phyloP scores from a whole-genome alignment of 2,113 vertebrate genomes.

The Tringa solitaria region DNA sequence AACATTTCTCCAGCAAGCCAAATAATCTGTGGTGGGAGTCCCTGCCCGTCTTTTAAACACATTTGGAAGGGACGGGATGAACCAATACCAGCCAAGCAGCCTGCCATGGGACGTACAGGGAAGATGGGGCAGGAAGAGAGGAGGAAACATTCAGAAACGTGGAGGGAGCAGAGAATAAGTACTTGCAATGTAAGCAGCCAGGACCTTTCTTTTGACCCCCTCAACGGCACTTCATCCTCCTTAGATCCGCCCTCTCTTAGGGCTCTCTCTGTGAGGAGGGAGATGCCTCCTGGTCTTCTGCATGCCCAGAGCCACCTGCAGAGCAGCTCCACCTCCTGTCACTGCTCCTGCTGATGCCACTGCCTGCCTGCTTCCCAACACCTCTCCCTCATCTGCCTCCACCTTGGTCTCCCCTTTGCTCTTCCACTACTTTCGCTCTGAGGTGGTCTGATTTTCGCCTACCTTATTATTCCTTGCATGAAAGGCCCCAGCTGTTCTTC shows the following conservation, averaged over 20 bases:
- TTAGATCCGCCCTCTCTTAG: background rate
- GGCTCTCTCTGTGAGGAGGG: background rate
- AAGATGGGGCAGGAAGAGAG: background rate
- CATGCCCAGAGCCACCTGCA: background rate
- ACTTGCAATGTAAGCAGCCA: background rate
- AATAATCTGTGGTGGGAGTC: background rate
- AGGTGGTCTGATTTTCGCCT: background rate
- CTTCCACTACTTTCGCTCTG: background rate
- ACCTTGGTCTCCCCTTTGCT: background rate
- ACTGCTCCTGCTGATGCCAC: background rate
- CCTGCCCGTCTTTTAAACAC: background rate
- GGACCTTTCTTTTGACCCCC: background rate
- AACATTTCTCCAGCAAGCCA: background rate
- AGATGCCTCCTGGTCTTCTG: fast-evolving
- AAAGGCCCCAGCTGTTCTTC: background rate
- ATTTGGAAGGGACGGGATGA: background rate
- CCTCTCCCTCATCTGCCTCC: fast-evolving
- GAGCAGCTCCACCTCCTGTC: background rate
- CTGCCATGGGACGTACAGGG: background rate
- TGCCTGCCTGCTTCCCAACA: background rate
- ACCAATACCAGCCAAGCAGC: background rate
- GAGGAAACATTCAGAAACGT: background rate
- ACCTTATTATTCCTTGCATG: background rate
- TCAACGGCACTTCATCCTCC: background rate
- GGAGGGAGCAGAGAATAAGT: background rate